Percentiles rank a stretch among this genome's conserved stretches.
Evolutionary conservation across 2,888 invertebrate genomes (phyloP).

Genomic region (Spodoptera exigua): DNA sequence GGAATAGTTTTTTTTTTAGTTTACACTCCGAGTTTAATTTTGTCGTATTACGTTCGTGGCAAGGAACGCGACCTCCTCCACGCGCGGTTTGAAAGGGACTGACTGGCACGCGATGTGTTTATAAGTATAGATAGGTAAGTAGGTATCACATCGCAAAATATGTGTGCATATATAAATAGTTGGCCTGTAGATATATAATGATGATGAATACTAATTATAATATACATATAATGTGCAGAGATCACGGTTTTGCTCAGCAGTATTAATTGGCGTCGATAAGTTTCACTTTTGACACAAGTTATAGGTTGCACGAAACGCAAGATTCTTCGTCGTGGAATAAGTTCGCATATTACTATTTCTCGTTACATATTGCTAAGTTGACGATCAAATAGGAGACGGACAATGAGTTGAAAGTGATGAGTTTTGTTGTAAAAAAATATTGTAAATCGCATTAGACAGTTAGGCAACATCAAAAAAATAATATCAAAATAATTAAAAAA

Average conservation of each 20-base stretch:
- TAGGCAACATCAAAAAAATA: too few species aligned
- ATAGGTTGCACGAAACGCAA: too few species aligned
- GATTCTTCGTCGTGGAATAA: too few species aligned
- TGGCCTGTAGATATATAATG: constrained; percentile 20
- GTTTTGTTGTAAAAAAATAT: too few species aligned
- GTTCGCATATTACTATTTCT: too few species aligned
- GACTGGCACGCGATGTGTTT: constrained; percentile 16
- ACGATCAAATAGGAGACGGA: too few species aligned
- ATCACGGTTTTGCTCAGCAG: too few species aligned
- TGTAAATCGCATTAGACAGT: too few species aligned
- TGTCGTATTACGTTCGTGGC: constrained; percentile 28
- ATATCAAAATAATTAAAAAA: too few species aligned
- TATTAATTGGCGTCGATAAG: too few species aligned
- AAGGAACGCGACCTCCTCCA: constrained; percentile 41
- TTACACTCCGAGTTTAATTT: constrained; percentile 28
- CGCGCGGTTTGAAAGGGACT: constrained; percentile 42
- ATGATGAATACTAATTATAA: constrained; percentile 32
- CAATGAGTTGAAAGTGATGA: too few species aligned
- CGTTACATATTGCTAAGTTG: too few species aligned
- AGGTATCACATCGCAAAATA: constrained; percentile 37
- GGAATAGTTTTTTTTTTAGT: constrained; percentile 24
- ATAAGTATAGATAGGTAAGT: constrained; percentile 13
- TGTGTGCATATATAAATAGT: constrained; percentile 45
- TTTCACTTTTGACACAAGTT: background rate
- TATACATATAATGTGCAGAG: background rate